Evolutionary conservation across 2,888 invertebrate genomes (phyloP).

Genomic region (Harmothoe impar): DNA sequence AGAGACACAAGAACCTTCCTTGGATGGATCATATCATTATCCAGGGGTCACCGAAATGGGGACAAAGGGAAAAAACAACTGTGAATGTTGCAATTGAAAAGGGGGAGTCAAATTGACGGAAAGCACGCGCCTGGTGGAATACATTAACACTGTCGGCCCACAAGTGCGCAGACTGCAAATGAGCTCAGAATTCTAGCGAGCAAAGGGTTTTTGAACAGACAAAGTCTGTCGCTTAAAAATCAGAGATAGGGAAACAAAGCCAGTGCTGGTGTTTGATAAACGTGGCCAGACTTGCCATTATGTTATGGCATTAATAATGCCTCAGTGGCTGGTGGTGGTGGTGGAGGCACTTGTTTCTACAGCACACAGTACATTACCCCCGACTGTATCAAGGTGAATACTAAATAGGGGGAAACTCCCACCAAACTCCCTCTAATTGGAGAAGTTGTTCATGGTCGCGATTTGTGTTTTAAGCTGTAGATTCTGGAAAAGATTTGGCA

Average conservation of each 20-base stretch:
- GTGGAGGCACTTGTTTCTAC: too few species aligned
- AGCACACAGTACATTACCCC: too few species aligned
- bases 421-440: too few species aligned
- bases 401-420: too few species aligned
- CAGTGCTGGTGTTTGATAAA: not conserved
- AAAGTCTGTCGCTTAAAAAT: slow-evolving; percentile 22
- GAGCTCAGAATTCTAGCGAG: not conserved
- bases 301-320: not conserved
- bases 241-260: not conserved
- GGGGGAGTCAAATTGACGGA: not conserved
- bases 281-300: not conserved
- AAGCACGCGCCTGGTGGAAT: not conserved
- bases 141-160: not conserved
- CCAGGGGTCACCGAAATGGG: not conserved
- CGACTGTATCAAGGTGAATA: too few species aligned
- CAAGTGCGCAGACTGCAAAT: slow-evolving; percentile 13
- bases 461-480: too few species aligned
- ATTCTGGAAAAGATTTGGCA: too few species aligned
- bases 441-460: too few species aligned
- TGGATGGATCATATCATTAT: not conserved
- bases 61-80: not conserved
- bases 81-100: not conserved
- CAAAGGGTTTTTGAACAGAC: not conserved
- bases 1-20: not conserved
- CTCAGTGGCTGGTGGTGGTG: not conserved